Percentiles rank a stretch among this genome's conserved stretches.
phyloP scores from a whole-genome alignment of 2,888 invertebrate genomes.

The Drosophila mayaguana region DNA sequence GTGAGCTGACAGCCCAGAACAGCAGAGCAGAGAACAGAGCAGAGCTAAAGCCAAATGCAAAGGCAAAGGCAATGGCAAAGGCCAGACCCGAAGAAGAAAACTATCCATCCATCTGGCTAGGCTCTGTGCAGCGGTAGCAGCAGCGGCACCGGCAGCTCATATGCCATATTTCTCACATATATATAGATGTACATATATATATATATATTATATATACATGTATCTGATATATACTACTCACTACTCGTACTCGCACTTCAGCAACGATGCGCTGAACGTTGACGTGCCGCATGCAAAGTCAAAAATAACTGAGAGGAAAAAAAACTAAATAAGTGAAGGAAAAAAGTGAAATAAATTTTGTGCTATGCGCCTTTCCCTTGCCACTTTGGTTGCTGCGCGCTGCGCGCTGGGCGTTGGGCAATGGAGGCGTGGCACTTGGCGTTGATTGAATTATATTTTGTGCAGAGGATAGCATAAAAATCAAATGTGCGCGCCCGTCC shows the following conservation, averaged over 20 bases:
- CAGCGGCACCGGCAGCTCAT: constrained; percentile 51
- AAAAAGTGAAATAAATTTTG: constrained; percentile 22
- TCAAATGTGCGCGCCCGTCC: constrained; percentile 56
- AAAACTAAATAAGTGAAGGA: constrained; percentile 13
- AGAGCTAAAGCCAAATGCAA: constrained; percentile 15
- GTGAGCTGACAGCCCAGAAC: constrained; percentile 70
- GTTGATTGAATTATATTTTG: constrained; percentile 78
- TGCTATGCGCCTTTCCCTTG: constrained; percentile 33
- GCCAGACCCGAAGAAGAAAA: constrained; percentile 42
- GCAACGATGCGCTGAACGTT: constrained; percentile 69
- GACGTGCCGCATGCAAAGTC: constrained; percentile 79
- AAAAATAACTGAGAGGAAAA: constrained; percentile 63
- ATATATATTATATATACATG: constrained; percentile 17
- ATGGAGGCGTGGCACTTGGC: constrained; percentile 74
- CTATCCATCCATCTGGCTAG: constrained; percentile 58
- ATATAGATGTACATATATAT: constrained; percentile 11
- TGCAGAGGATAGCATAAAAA: constrained; percentile 76
- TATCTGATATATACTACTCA: constrained; percentile 19
- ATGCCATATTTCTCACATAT: constrained; percentile 74
- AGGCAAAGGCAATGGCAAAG: not conserved
- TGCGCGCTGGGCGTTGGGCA: constrained; percentile 2
- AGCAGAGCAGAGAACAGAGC: constrained; percentile 12
- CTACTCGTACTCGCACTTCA: constrained; percentile 51
- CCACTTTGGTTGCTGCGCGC: constrained; percentile 7
- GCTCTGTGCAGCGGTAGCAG: constrained; percentile 31